Base-by-base conservation (phyloP, 2,888 invertebrate species). In the Iphiclides podalirius region DNA sequence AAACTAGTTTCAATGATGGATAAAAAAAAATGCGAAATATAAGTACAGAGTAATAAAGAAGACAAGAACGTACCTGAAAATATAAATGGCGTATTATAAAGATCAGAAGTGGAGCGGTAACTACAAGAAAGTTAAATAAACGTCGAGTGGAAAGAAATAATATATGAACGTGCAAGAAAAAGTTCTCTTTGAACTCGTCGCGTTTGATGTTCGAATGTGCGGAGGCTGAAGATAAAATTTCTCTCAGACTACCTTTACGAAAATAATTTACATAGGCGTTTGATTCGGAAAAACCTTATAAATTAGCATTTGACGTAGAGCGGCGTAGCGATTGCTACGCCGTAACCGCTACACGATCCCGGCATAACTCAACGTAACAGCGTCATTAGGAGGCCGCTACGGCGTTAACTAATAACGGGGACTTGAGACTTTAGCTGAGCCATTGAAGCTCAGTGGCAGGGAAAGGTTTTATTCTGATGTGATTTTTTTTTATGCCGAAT, bases 361-460 rank as follows among this genome's bases (percentile, higher is more conserved):
- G 54, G 62, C 67, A 68, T 75, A 70, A 78, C 73, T 79, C 73
- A 70, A 63, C 59, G 67, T 67, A 69, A 72, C 73, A 60, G 72
- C 72, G 67, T 78, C 78, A 74, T 82, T 79, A 79, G 70, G 65
- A 61, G 39, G 53, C 56, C 70, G 64, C 73, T 69, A 67, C 72
- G 68, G 63, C 67, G 71, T 71, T 77, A 75, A 76, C 79, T 79
- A 79, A 79, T 79, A 79, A 75, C 69, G 63, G 71, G 66, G 77
- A 75, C 79, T 80, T 76, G 68, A 67, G 68, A 61, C 62, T 64
- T 58, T 70, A 72, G 71, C 66, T 70, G 75, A 67, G 73, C 78
- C 69, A 78, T 82, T 76, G 78, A 78, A 72, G 74, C 69, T 72
- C 75, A 80, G 70, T 77, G 79, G 79, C 78, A 75, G 75, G 73